Percentiles rank a stretch among this genome's conserved stretches.
phyloP scores from a whole-genome alignment of 2,113 vertebrate species.

The Marcusenius ussheri region DNA sequence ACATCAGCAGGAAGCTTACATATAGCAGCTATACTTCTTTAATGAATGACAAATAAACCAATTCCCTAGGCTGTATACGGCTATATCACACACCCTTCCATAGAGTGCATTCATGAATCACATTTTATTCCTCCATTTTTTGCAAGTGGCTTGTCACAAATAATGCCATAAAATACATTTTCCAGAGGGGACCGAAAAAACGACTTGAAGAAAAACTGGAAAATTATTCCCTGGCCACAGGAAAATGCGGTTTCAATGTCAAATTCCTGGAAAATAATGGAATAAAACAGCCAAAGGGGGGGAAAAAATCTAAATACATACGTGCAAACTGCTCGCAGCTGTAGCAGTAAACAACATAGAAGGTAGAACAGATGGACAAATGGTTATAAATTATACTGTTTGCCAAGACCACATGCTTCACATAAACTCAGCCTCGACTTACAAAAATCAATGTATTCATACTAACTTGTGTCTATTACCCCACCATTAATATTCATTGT shows the following conservation, averaged over 20 bases:
- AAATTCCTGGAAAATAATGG: constrained; percentile 4
- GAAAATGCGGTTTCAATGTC: constrained; percentile 3
- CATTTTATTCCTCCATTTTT: not conserved
- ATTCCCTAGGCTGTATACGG: not conserved
- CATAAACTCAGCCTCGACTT: not conserved
- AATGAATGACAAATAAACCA: not conserved
- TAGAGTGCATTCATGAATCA: not conserved
- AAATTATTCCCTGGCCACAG: constrained; percentile 6
- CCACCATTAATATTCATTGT: not conserved
- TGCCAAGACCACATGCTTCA: not conserved
- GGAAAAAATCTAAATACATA: not conserved
- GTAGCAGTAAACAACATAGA: not conserved
- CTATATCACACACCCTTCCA: not conserved
- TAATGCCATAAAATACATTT: not conserved
- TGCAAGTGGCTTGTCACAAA: not conserved
- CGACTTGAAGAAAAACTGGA: not conserved
- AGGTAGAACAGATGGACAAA: not conserved
- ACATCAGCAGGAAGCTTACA: not conserved
- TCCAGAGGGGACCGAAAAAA: not conserved
- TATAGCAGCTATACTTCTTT: not conserved
- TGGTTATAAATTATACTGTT: not conserved
- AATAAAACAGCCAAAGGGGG: not conserved
- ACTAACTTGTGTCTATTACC: not conserved
- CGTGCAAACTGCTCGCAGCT: not conserved
- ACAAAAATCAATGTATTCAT: not conserved